Evolutionary conservation across 2,797 vertebrate genomes (phyloP).

Genomic region (Pseudocheirus occidentalis): DNA sequence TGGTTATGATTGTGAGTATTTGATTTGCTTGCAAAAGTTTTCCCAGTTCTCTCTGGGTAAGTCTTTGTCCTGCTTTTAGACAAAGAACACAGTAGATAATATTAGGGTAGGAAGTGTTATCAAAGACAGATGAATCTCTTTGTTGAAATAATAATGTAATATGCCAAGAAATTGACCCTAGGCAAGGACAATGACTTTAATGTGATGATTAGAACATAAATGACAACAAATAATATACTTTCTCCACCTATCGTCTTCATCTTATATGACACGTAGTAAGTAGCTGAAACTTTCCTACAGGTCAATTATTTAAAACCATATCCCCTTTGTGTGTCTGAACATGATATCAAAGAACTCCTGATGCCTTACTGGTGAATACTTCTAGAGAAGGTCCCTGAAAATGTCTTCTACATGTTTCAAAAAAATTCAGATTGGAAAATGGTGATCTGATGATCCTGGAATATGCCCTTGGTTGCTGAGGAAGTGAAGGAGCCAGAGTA

Average conservation of each 20-base stretch:
- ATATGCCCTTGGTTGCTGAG: conserved; percentile 11
- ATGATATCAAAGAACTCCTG: conserved; percentile 3
- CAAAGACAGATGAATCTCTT: conserved; percentile 62
- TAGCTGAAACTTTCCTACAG: conserved; percentile 24
- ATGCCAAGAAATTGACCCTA: conserved; percentile 51
- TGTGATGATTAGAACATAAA: conserved; percentile 52
- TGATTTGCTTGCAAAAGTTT: conserved; percentile 42
- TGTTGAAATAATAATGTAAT: conserved; percentile 61
- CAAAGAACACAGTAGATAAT: conserved; percentile 26
- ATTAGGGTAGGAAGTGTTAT: conserved; percentile 48
- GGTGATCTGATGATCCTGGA: conserved; percentile 4
- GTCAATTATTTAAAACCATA: conserved; percentile 3
- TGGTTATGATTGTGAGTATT: conserved; percentile 3
- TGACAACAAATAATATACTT: conserved; percentile 48
- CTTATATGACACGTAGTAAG: conserved; percentile 12
- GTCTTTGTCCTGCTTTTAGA: conserved; percentile 49
- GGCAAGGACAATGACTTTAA: conserved; percentile 57
- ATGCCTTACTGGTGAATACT: not conserved
- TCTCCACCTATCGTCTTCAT: conserved; percentile 29
- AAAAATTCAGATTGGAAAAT: conserved; percentile 4
- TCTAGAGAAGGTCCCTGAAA: not conserved
- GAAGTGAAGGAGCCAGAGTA: not conserved
- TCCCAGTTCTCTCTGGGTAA: conserved; percentile 23
- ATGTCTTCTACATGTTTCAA: conserved; percentile 11
- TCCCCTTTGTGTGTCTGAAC: conserved; percentile 36